These are phyloP conservation scores for Mesocentrotus franciscanus DNA, from an alignment of 53 echinoderm and acorn worm species.

Conservation along the genomic window DNA sequence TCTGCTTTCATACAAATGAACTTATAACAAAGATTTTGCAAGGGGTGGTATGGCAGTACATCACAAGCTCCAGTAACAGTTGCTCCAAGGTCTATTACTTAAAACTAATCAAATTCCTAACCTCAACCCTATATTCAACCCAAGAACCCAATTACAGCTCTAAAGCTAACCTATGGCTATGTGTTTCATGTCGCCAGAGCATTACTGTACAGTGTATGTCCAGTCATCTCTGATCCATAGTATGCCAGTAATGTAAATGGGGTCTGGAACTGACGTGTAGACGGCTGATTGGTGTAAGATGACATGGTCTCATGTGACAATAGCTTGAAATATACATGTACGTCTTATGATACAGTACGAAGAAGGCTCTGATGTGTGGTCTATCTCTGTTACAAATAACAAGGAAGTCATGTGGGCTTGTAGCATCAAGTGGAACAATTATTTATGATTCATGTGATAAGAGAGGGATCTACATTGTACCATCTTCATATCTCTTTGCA, in stretches of 20 bases:
- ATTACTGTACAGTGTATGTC: too few relatives aligned
- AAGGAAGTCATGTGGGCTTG: not conserved
- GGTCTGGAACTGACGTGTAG: not conserved
- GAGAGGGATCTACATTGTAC: not conserved
- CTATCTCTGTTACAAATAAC: not conserved
- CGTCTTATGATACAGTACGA: not conserved
- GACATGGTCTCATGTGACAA: not conserved
- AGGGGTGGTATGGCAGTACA: too few relatives aligned
- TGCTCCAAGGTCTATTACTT: too few relatives aligned
- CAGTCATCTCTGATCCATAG: not conserved
- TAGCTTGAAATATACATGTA: too few relatives aligned
- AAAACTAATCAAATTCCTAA: too few relatives aligned
- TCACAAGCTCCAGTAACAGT: too few relatives aligned
- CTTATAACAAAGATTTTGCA: too few relatives aligned
- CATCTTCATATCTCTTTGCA: not conserved
- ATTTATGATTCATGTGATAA: not conserved
- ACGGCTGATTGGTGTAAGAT: constrained; percentile 23
- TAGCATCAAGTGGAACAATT: not conserved
- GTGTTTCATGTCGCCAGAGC: too few relatives aligned
- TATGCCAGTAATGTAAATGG: constrained; percentile 46
- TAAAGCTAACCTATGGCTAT: too few relatives aligned
- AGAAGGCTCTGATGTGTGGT: constrained; percentile 16
- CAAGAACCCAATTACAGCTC: too few relatives aligned
- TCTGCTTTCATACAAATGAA: too few relatives aligned
- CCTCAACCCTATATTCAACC: too few relatives aligned